Base-by-base conservation (phyloP, 1,140 invertebrate species). In the Copidosoma floridanum region DNA sequence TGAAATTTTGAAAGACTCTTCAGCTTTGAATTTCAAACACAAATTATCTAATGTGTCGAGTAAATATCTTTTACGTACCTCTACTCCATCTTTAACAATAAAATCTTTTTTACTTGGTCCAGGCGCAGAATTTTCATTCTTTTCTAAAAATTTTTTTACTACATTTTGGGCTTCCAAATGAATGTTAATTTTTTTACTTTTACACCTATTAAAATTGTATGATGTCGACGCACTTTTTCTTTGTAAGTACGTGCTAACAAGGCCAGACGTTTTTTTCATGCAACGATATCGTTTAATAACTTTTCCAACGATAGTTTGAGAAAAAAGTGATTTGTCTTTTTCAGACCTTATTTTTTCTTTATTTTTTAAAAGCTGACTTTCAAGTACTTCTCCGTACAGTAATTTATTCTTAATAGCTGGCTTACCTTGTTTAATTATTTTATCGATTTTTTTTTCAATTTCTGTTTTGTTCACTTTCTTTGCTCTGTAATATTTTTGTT, bases 101-200 rank as follows among this genome's bases (percentile, higher is more conserved):
- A 29, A 48, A 60, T 72, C 67, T 16, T 64, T 69, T 63, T 64
- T 64, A 21, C 66, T 64, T n/a, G 71, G 68, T 38, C 58, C 56
- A 32, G 63, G 37, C 18, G 50, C 35, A 18, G 55, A 63, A 48
- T 63, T 57, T 47, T 69, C 60, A 52, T 71, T 58, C 46, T 62
- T 57, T 58, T 68, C 60, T 20, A 68, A 63, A 63, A 70, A 67
- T 32, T 44, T 60, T 59, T 29, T 18, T 29, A 43, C 54, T 51
- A 38, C 14, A 40, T 51, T 23, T 41, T 43, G 21, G 27, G 20
- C 20, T 43, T 24, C n/a, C 35, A 40, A 26, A 11, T 48, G 29
- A 11, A 37, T 48, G 14, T 40, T 48, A 32, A 18, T 18, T 29
- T 52, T 52, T 52, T 52, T 21, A 20, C 10, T 37, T 12, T 52